These are phyloP conservation scores for Entelurus aequoreus DNA, from an alignment of 2,113 vertebrate genomes.

Conservation along the genomic window DNA sequence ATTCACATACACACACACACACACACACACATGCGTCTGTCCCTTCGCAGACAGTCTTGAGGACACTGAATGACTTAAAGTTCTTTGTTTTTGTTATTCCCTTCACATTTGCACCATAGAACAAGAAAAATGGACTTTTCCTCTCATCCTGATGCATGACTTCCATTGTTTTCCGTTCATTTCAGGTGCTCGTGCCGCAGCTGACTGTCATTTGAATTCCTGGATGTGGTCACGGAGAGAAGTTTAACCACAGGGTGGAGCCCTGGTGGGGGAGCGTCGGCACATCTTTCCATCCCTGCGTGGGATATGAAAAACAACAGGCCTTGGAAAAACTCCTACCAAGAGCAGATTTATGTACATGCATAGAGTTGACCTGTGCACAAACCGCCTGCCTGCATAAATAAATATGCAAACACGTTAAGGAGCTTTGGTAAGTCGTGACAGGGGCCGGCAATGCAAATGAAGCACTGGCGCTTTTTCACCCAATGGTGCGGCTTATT, in stretches of 20 bases:
- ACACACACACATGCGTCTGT: background rate
- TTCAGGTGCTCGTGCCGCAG: conserved; percentile 10
- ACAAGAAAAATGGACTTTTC: background rate
- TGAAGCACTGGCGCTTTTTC: conserved; percentile 4
- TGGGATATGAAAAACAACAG: conserved; percentile 2
- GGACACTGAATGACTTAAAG: too few species aligned
- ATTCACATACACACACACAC: background rate
- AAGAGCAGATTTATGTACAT: background rate
- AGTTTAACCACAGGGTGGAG: conserved; percentile 42
- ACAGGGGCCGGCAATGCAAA: conserved; percentile 43
- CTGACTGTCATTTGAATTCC: conserved; percentile 56
- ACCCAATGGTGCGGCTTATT: conserved; percentile 24
- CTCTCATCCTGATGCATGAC: background rate
- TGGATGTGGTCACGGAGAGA: conserved; percentile 60
- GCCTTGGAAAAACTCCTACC: too few species aligned
- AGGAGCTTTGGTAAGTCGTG: conserved; percentile 1
- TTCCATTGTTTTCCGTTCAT: conserved; percentile 1
- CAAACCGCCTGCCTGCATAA: background rate
- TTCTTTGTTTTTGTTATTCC: background rate
- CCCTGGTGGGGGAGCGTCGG: conserved; percentile 24
- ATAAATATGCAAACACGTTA: conserved; percentile 37
- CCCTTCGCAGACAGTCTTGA: background rate
- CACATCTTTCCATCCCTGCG: conserved; percentile 13
- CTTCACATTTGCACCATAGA: background rate
- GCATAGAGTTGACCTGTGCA: background rate